Base-by-base conservation (phyloP, 2,113 vertebrate species). In the Larimichthys polyactis region DNA sequence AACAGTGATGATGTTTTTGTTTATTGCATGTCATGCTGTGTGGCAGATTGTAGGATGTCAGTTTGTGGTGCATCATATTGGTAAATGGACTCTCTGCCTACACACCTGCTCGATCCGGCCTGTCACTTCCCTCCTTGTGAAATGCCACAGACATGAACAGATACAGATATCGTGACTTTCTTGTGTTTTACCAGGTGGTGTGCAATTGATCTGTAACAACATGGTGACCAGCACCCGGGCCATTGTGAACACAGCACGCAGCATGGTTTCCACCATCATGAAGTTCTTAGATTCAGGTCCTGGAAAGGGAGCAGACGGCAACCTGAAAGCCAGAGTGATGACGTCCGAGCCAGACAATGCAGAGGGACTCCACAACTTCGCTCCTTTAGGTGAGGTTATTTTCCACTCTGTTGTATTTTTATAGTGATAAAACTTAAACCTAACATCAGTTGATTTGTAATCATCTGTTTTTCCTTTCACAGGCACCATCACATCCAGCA, bases 261-360 rank as follows among this genome's bases (percentile, higher is more conserved):
- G 98, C 88, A 99, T 99, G 98, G 98, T 99, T 75, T 99, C 98
- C 24, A 99, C 98, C 75, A 99, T 99, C 89, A 99, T 99, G 98
- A 99, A 99, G 92, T 99, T 99, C 90, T 95, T 99, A 73, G 98
- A 99, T 86, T 98, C 96, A 19, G 97, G 98, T 40, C 98, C 97
- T 2, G 98, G 97, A 81, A 99, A 99, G 93, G 90, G 96, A 0
- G 92, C 96, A 12, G 98, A 99, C 1, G 98, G 97, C 81, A 98
- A 95, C 93, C 94, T 99, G 79, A 99, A 99, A 93, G 96, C 97
- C 85, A 93, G 98, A 87, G 97, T 99, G 58, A 95, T 99, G 4
- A 97, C 98, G 27, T 99, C 98, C 19, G 98, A 99, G 80, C 97
- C 98, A 5, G 98, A 99, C 91, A 99, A 99, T 55, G 97, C 98